A percentile compares a stretch with the other conserved stretches of the same genome.
Conservation (phyloP, 2,113 vertebrate species). For the Ranitomeya imitator region DNA sequence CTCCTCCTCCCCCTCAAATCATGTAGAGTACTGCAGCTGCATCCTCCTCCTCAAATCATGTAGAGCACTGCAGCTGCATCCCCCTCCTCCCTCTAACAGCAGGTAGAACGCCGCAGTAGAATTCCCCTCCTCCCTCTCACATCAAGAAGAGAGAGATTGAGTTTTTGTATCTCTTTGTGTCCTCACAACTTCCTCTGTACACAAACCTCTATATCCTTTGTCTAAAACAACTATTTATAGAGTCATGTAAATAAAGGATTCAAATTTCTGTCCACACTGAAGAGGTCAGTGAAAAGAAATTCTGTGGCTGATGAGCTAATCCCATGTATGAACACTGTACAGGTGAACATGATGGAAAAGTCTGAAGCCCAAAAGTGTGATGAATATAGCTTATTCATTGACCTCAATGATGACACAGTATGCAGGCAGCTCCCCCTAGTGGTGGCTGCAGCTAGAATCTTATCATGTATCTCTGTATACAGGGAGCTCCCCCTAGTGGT, state of each 20-base stretch:
- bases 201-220: not conserved
- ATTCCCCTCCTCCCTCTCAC: not conserved
- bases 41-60: too few species aligned
- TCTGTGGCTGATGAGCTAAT: not conserved
- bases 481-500: too few species aligned
- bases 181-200: not conserved
- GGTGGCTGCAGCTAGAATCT: too few species aligned
- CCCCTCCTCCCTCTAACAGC: too few species aligned
- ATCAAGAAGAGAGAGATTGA: too few species aligned
- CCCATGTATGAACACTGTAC: not conserved
- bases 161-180: not conserved
- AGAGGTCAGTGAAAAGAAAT: not conserved
- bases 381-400: not conserved
- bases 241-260: not conserved
- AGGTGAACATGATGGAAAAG: not conserved
- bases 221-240: not conserved
- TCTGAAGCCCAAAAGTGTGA: not conserved
- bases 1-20: too few species aligned
- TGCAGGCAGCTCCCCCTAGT: not conserved
- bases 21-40: too few species aligned
- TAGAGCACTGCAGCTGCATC: too few species aligned
- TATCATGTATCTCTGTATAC: too few species aligned
- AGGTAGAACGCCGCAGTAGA: too few species aligned
- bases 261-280: not conserved
- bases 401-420: not conserved